Evolutionary conservation across 2,888 invertebrate species (phyloP).

Genomic region (Andrena trimmerana): DNA sequence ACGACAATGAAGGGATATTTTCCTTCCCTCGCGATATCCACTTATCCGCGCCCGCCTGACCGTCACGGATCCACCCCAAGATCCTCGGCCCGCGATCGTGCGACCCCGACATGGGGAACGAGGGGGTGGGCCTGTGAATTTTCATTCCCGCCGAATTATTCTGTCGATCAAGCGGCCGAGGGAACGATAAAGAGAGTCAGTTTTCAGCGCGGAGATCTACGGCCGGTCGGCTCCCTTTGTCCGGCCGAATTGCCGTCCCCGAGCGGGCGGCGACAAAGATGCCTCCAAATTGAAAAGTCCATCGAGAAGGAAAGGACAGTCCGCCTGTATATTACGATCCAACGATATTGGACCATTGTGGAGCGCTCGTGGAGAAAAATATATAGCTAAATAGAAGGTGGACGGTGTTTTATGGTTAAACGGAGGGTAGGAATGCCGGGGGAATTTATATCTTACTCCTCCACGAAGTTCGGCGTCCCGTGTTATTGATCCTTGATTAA

Average conservation of each 20-base stretch:
- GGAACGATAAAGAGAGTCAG: conserved; percentile 49
- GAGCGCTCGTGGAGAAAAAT: conserved; percentile 69
- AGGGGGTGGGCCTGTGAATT: conserved; percentile 71
- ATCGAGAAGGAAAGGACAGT: conserved; percentile 62
- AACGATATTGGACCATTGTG: conserved; percentile 74
- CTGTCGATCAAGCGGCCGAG: conserved; percentile 72
- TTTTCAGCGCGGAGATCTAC: conserved; percentile 64
- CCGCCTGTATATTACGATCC: conserved; percentile 63
- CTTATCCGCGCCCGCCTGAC: conserved; percentile 68
- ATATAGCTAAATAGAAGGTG: conserved; percentile 71
- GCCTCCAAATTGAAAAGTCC: conserved; percentile 73
- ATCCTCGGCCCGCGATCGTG: conserved; percentile 33
- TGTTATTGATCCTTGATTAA: conserved; percentile 70
- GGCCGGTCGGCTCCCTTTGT: conserved; percentile 64
- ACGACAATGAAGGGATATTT: conserved; percentile 61
- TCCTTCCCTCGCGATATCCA: conserved; percentile 63
- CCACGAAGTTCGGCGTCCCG: conserved; percentile 47
- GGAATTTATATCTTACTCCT: conserved; percentile 70
- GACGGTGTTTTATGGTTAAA: conserved; percentile 70
- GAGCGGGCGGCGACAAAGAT: conserved; percentile 65
- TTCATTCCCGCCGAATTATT: conserved; percentile 79
- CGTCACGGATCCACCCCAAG: conserved; percentile 54
- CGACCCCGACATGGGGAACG: conserved; percentile 46
- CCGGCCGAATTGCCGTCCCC: conserved; percentile 68
- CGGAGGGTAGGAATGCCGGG: conserved; percentile 58